Conservation (phyloP, 92 coral and sea anemone species). For the Nematostella vectensis region DNA sequence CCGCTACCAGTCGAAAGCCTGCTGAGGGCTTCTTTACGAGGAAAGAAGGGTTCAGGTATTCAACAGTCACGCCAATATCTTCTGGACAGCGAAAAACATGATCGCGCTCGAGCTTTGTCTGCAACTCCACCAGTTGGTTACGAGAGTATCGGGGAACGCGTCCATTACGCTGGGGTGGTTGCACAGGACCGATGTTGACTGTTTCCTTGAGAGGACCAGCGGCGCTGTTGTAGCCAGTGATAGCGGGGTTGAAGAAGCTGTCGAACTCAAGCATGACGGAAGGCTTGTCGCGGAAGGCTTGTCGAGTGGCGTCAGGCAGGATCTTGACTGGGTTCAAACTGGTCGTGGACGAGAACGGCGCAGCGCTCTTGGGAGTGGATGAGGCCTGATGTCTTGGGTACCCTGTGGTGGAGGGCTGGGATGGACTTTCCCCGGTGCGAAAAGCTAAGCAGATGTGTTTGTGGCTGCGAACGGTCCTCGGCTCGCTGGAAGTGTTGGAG, state of each 20-base stretch:
- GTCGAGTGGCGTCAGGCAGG: conserved; percentile 15
- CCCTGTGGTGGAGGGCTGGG: conserved; percentile 2
- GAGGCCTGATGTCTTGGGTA: conserved; percentile 11
- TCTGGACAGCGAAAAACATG: too few relatives aligned
- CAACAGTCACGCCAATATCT: too few relatives aligned
- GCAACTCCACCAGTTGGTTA: conserved; percentile 18
- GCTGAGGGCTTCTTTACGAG: too few relatives aligned
- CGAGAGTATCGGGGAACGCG: conserved; percentile 35
- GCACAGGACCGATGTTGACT: conserved; percentile 40
- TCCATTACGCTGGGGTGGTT: conserved; percentile 43
- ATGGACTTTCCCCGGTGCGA: conserved; percentile 11
- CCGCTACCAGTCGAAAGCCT: too few relatives aligned
- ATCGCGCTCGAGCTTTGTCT: too few relatives aligned
- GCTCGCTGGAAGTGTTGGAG: conserved; percentile 23
- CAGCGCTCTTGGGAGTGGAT: conserved; percentile 7
- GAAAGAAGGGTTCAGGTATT: too few relatives aligned
- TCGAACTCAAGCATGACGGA: conserved; percentile 12
- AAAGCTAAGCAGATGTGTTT: conserved; percentile 34
- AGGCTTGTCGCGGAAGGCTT: conserved; percentile 25
- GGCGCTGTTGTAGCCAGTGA: conserved; percentile 28
- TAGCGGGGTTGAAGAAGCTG: conserved; percentile 21
- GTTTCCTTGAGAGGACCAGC: conserved; percentile 16
- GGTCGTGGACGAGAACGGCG: conserved; percentile 13
- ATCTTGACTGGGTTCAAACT: conserved; percentile 35
- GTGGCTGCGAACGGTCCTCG: conserved; percentile 24